These are phyloP conservation scores for Drosophila pachea DNA, from an alignment of 1,140 invertebrate genomes.

Conservation along the genomic window DNA sequence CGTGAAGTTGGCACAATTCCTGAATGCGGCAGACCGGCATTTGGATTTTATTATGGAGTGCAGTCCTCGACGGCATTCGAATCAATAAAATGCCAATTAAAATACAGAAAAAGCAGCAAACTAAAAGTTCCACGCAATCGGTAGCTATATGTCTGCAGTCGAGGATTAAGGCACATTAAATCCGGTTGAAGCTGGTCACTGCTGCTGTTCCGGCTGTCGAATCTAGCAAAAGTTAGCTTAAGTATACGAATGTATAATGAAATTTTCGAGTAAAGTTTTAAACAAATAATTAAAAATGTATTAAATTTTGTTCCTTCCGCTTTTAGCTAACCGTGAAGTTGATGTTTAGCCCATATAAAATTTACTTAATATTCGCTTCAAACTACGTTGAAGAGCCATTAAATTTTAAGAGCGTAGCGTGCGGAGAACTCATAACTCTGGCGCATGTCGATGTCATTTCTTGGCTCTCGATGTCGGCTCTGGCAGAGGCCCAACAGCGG, in stretches of 20 bases:
- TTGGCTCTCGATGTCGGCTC: conserved; percentile 15
- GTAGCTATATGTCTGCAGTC: conserved; percentile 4
- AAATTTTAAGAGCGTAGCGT: conserved; percentile 38
- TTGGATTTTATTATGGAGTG: conserved; percentile 10
- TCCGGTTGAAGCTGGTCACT: conserved; percentile 33
- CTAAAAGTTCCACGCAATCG: conserved; percentile 55
- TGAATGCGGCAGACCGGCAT: conserved; percentile 35
- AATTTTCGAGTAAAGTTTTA: conserved; percentile 11
- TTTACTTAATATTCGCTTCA: not conserved
- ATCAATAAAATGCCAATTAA: conserved; percentile 68
- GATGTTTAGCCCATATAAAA: not conserved
- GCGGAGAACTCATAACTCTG: conserved; percentile 42
- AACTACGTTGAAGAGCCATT: conserved; percentile 1
- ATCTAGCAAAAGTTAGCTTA: not conserved
- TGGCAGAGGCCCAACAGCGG: conserved; percentile 41
- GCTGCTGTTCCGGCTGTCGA: not conserved
- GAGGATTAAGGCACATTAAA: conserved; percentile 46
- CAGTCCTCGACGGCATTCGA: conserved; percentile 23
- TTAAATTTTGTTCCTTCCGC: not conserved
- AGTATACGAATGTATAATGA: conserved; percentile 14
- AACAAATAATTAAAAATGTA: not conserved
- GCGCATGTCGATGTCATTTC: conserved; percentile 59
- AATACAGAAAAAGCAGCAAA: conserved; percentile 47
- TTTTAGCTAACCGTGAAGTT: not conserved
- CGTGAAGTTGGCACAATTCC: conserved; percentile 36